Evolutionary conservation across 2,113 vertebrate genomes (phyloP).

Genomic region (Redunca redunca): DNA sequence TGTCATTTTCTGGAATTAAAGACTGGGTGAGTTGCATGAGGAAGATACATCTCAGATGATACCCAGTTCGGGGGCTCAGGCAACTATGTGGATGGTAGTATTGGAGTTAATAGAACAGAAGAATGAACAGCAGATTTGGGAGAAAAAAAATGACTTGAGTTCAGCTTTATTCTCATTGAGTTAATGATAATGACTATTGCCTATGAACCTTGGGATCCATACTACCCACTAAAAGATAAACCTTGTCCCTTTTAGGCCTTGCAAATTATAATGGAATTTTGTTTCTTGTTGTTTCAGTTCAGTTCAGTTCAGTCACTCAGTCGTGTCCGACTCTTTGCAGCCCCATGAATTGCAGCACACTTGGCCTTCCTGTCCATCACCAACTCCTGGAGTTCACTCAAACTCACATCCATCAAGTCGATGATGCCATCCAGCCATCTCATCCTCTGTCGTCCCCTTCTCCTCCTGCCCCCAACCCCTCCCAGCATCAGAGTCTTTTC

Average conservation of each 20-base stretch:
- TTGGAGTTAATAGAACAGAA: neutral
- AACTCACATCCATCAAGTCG: rapidly evolving
- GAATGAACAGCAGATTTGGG: neutral
- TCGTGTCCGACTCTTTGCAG: neutral
- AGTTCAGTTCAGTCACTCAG: neutral
- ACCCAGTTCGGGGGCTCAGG: neutral
- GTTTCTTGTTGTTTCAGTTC: neutral
- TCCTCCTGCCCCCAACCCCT: no score
- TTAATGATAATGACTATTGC: neutral
- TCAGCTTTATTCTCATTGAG: neutral
- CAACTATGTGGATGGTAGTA: neutral
- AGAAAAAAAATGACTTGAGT: neutral
- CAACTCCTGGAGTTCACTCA: no score
- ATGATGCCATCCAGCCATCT: no score
- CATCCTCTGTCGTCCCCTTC: no score
- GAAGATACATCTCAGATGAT: neutral
- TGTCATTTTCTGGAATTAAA: neutral
- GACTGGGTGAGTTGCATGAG: no score
- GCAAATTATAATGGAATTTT: neutral
- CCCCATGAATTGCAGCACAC: neutral
- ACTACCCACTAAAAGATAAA: neutral
- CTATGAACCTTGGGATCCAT: neutral
- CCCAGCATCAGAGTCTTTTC: no score
- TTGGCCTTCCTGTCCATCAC: no score
- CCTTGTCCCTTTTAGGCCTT: neutral